Percentiles rank a stretch among this genome's conserved stretches.
Evolutionary conservation across 92 coral and sea anemone species (phyloP).

Genomic region (Epizoanthus rinbou): DNA sequence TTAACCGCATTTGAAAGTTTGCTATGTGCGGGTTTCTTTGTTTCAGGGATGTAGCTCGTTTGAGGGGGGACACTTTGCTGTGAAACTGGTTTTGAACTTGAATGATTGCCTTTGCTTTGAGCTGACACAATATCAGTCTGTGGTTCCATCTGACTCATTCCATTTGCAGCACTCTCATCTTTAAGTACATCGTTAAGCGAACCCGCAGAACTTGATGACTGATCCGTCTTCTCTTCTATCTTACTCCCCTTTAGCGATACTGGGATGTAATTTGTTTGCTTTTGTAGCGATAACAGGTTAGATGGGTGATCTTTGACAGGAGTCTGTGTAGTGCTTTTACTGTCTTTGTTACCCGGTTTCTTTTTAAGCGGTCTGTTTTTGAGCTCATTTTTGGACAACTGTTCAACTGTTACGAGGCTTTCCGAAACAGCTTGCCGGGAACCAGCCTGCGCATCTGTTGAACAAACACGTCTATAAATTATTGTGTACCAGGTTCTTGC

Average conservation of each 20-base stretch:
- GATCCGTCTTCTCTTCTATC: not conserved
- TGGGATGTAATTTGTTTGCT: not conserved
- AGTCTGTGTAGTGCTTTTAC: not conserved
- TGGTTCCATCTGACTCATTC: not conserved
- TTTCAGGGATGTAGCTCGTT: not conserved
- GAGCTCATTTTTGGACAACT: conserved; percentile 48
- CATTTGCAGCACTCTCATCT: too few species aligned
- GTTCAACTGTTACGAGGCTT: conserved; percentile 63
- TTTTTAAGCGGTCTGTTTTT: conserved; percentile 42
- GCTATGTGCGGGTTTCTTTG: not conserved
- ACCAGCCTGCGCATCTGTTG: conserved; percentile 2
- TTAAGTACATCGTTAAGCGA: not conserved
- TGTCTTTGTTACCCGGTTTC: not conserved
- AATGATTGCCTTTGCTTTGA: not conserved
- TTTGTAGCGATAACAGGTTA: not conserved
- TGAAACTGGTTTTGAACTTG: not conserved
- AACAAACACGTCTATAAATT: not conserved
- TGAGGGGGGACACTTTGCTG: not conserved
- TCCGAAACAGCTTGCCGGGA: conserved; percentile 68
- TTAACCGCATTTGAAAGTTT: not conserved
- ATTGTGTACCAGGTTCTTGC: too few species aligned
- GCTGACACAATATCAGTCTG: not conserved
- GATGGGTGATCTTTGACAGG: not conserved
- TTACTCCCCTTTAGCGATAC: not conserved
- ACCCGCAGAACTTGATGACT: not conserved